phyloP scores from a whole-genome alignment of 2,888 invertebrate genomes.

The Papilio elwesi region DNA sequence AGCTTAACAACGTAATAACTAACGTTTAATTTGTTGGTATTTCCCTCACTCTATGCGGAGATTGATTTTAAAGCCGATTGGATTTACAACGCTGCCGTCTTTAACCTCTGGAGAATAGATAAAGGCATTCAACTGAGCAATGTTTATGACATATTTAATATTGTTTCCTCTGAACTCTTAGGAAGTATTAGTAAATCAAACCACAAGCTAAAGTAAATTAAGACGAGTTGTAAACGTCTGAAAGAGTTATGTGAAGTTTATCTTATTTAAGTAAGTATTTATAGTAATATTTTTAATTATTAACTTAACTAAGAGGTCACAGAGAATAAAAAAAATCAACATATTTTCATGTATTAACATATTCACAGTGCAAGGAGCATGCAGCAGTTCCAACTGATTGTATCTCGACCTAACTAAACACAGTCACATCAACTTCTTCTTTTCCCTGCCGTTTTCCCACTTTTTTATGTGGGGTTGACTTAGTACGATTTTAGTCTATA shows the following conservation, averaged over 20 bases:
- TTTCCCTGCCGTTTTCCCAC: too few species aligned
- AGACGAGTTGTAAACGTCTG: background rate
- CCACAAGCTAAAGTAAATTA: slow-evolving; percentile 13
- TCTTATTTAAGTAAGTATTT: background rate
- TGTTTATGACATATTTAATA: slow-evolving; percentile 46
- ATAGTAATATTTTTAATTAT: too few species aligned
- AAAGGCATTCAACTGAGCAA: slow-evolving; percentile 47
- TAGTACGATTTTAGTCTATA: too few species aligned
- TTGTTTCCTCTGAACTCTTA: slow-evolving; percentile 24
- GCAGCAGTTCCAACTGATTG: too few species aligned
- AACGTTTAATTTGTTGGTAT: slow-evolving; percentile 50
- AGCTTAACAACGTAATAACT: slow-evolving; percentile 52
- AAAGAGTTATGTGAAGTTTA: background rate
- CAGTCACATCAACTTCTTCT: too few species aligned
- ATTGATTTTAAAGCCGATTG: slow-evolving; percentile 60
- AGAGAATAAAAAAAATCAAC: too few species aligned
- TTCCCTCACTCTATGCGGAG: slow-evolving; percentile 49
- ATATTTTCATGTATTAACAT: too few species aligned
- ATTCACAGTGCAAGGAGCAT: too few species aligned
- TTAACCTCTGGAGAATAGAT: slow-evolving; percentile 49
- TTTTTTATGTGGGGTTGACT: too few species aligned
- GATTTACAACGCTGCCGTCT: slow-evolving; percentile 52
- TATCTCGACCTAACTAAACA: too few species aligned
- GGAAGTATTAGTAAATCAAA: slow-evolving; percentile 24
- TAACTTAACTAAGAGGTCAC: too few species aligned